Evolutionary conservation across 2,888 invertebrate species (phyloP).

Genomic region (Miltochrista miniata): DNA sequence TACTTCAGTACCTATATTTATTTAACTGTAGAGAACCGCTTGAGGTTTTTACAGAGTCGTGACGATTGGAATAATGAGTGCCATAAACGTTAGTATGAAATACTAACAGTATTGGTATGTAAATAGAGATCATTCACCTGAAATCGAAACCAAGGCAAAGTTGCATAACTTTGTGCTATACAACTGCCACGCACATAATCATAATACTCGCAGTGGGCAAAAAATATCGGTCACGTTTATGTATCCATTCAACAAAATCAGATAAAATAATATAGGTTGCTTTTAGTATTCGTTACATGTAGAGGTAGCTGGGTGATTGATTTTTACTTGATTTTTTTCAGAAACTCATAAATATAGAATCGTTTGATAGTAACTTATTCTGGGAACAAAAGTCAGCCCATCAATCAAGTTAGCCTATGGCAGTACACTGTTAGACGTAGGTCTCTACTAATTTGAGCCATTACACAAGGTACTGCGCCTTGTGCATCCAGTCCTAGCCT

Average conservation of each 20-base stretch:
- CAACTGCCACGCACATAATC: neutral
- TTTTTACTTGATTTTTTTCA: no score
- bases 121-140: constrained; percentile 9
- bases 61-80: neutral
- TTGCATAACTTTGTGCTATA: neutral
- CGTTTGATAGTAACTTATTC: no score
- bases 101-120: constrained; percentile 6
- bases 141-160: constrained; percentile 8
- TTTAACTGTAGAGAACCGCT: neutral
- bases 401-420: no score
- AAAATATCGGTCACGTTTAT: neutral
- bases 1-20: neutral
- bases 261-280: no score
- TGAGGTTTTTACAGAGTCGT: neutral
- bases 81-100: constrained; percentile 6
- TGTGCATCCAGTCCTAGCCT: no score
- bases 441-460: no score
- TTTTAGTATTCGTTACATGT: no score
- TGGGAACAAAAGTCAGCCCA: no score
- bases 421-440: no score
- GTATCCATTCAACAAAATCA: neutral
- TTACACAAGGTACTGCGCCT: no score
- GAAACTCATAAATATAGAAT: no score
- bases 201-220: neutral
- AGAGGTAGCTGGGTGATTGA: no score